phyloP scores from a whole-genome alignment of 1,140 invertebrate genomes.

The Cryptotermes secundus region DNA sequence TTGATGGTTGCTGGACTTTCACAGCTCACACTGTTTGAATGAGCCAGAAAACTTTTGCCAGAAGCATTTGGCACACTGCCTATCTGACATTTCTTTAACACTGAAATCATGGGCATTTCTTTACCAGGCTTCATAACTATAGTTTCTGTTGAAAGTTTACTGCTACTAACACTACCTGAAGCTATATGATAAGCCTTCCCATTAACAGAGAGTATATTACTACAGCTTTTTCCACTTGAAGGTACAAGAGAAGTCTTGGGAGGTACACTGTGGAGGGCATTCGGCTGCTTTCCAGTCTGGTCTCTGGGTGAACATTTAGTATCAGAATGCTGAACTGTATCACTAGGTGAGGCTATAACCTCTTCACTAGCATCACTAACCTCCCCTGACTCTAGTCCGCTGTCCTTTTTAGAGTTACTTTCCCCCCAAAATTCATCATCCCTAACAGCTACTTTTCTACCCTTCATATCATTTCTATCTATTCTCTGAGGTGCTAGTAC shows the following conservation, averaged over 20 bases:
- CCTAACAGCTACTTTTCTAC: slow-evolving; percentile 33
- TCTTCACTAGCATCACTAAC: slow-evolving; percentile 48
- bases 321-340: not conserved
- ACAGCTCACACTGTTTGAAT: slow-evolving; percentile 33
- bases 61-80: not conserved
- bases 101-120: slow-evolving; percentile 46
- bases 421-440: slow-evolving; percentile 39
- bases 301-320: not conserved
- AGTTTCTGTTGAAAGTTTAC: slow-evolving; percentile 17
- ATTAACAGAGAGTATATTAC: slow-evolving; percentile 28
- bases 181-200: slow-evolving; percentile 19
- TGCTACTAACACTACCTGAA: not conserved
- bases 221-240: not conserved
- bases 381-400: slow-evolving; percentile 49
- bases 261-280: not conserved
- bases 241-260: not conserved
- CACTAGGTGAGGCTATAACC: slow-evolving; percentile 26
- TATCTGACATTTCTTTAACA: slow-evolving; percentile 45
- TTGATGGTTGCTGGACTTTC: slow-evolving; percentile 29
- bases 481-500: slow-evolving; percentile 33
- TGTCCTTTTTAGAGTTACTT: slow-evolving; percentile 48
- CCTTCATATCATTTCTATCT: slow-evolving; percentile 23
- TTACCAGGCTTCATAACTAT: slow-evolving; percentile 27
- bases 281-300: not conserved
- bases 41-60: slow-evolving; percentile 41